Percentiles rank a stretch among this genome's conserved stretches.
Conservation (phyloP, 30 jellyfish, hydroid and myxozoan genomes). For the Pseudorhiza aurosa region DNA sequence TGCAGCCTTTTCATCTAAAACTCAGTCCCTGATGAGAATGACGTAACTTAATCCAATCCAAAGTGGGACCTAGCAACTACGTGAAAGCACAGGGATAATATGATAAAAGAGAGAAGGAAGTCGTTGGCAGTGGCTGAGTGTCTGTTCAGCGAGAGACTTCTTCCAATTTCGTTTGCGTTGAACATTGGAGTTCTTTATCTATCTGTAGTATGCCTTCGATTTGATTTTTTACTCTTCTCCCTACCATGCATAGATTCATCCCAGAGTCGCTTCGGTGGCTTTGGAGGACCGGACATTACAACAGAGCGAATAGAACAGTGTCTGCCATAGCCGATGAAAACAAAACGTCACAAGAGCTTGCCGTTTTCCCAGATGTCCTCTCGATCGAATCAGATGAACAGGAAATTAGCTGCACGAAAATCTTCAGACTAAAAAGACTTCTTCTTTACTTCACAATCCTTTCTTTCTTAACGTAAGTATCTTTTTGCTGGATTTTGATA, state of each 20-base stretch:
- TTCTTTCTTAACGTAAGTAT: slow-evolving; percentile 42
- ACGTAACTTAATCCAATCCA: too few species aligned
- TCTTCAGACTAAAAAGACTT: slow-evolving; percentile 10
- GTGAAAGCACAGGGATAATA: too few species aligned
- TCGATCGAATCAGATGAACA: slow-evolving; percentile 44
- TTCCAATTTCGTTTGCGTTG: too few species aligned
- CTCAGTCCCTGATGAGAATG: too few species aligned
- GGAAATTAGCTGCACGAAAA: slow-evolving; percentile 16
- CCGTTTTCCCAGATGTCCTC: slow-evolving; percentile 41
- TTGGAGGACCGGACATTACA: slow-evolving; percentile 76
- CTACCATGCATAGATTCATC: slow-evolving; percentile 38
- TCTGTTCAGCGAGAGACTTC: too few species aligned
- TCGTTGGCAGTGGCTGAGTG: too few species aligned
- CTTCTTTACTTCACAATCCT: slow-evolving; percentile 10
- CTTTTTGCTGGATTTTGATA: background rate
- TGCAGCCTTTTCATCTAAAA: too few species aligned
- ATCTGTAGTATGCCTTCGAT: too few species aligned
- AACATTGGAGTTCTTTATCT: too few species aligned
- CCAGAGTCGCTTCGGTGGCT: slow-evolving; percentile 84
- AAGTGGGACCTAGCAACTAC: too few species aligned
- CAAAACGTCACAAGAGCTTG: slow-evolving; percentile 21
- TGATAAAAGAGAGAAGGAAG: too few species aligned
- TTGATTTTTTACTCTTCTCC: too few species aligned
- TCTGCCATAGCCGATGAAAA: slow-evolving; percentile 48
- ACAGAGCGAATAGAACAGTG: slow-evolving; percentile 49